Percentiles rank a stretch among this genome's conserved stretches.
phyloP scores from a whole-genome alignment of 1,140 invertebrate genomes.

The Drosophila sechellia region DNA sequence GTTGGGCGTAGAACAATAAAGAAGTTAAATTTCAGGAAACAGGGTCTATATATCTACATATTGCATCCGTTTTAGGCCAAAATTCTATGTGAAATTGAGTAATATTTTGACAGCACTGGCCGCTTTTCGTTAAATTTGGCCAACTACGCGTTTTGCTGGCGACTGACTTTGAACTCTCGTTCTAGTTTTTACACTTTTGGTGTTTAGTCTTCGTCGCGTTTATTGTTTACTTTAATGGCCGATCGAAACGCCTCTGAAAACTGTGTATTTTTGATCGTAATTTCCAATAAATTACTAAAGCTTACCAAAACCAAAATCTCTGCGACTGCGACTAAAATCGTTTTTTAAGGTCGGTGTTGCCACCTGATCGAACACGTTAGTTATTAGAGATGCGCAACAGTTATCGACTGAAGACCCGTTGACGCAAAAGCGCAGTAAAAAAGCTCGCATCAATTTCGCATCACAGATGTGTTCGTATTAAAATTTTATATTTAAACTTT shows the following conservation, averaged over 20 bases:
- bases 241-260: not conserved
- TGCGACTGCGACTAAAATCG: slow-evolving; percentile 51
- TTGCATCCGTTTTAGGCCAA: not conserved
- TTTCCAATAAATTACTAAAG: slow-evolving; percentile 38
- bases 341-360: not conserved
- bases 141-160: slow-evolving; percentile 31
- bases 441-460: not conserved
- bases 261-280: not conserved
- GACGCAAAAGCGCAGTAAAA: not conserved
- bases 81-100: slow-evolving; percentile 4
- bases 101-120: slow-evolving; percentile 11
- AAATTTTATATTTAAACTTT: too few species aligned
- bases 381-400: not conserved
- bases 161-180: slow-evolving; percentile 24
- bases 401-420: not conserved
- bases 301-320: slow-evolving; percentile 70
- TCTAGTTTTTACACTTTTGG: slow-evolving; percentile 19
- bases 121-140: not conserved
- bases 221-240: not conserved
- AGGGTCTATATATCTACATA: slow-evolving; percentile 1
- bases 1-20: slow-evolving; percentile 47
- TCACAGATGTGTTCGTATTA: too few species aligned
- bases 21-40: slow-evolving; percentile 1
- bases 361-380: not conserved
- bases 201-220: not conserved